These are phyloP conservation scores for Canis aureus DNA, from an alignment of 2,113 vertebrate genomes.

Conservation along the genomic window DNA sequence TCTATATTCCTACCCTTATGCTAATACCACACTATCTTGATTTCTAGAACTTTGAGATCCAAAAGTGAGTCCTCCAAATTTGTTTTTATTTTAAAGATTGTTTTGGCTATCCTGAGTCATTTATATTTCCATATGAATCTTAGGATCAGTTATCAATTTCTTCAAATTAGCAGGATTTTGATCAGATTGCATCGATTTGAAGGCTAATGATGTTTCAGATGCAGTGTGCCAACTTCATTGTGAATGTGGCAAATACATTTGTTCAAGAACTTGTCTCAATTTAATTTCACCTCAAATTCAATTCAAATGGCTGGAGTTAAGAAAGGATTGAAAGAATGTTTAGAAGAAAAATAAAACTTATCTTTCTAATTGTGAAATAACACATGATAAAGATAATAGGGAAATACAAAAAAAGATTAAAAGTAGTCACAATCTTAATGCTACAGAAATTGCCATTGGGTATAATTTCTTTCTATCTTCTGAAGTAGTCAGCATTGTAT, in stretches of 20 bases:
- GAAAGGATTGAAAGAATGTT: background rate
- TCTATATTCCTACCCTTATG: background rate
- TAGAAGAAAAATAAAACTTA: background rate
- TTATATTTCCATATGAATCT: background rate
- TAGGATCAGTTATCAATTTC: background rate
- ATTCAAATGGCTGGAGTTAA: background rate
- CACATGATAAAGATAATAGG: background rate
- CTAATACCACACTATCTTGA: background rate
- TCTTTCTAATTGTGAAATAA: background rate
- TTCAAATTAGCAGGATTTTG: background rate
- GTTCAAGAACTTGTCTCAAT: background rate
- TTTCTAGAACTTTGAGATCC: background rate
- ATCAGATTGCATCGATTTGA: background rate
- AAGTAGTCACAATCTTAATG: background rate
- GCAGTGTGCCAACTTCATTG: background rate
- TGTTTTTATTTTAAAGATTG: background rate
- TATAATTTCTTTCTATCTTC: background rate
- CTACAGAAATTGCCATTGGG: background rate
- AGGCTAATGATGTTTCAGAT: background rate
- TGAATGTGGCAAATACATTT: background rate
- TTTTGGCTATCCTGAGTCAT: background rate
- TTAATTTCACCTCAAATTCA: background rate
- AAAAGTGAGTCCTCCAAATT: background rate
- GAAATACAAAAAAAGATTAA: background rate
- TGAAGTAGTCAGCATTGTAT: background rate